A percentile compares a stretch with the other conserved stretches of the same genome.
Evolutionary conservation across 2,113 vertebrate genomes (phyloP).

Genomic region (Coturnix japonica): DNA sequence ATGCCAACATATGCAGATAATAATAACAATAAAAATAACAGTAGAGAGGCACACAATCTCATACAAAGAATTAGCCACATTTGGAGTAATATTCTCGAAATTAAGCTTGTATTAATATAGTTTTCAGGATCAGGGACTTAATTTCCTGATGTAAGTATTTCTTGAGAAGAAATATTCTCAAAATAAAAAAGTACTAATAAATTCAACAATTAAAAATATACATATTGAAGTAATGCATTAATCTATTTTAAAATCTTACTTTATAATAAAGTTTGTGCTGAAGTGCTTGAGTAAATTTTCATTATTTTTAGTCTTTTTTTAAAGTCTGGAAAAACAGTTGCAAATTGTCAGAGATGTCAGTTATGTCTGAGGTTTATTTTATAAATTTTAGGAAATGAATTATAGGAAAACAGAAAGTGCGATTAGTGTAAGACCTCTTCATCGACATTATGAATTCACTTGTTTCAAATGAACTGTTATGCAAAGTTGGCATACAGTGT

Average conservation of each 20-base stretch:
- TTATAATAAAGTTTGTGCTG: not conserved
- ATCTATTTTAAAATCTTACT: not conserved
- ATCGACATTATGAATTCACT: slow-evolving; percentile 68
- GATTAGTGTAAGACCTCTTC: slow-evolving; percentile 59
- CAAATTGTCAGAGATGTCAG: slow-evolving; percentile 58
- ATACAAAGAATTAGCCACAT: not conserved
- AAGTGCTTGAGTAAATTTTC: not conserved
- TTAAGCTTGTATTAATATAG: not conserved
- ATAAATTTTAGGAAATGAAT: slow-evolving; percentile 43
- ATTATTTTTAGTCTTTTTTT: slow-evolving; percentile 47
- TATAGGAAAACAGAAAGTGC: slow-evolving; percentile 45
- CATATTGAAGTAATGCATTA: not conserved
- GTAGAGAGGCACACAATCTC: not conserved
- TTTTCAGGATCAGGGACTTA: not conserved
- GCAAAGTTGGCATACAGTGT: slow-evolving; percentile 60
- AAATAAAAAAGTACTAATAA: not conserved
- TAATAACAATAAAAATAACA: not conserved
- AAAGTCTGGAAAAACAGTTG: not conserved
- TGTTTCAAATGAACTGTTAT: slow-evolving; percentile 66
- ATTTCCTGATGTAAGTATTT: not conserved
- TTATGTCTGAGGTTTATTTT: slow-evolving; percentile 40
- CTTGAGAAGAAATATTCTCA: not conserved
- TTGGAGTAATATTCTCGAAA: not conserved
- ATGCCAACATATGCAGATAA: not conserved
- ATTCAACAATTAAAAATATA: not conserved